phyloP scores from a whole-genome alignment of 2,888 invertebrate species.

The Drosophila kuntzei region DNA sequence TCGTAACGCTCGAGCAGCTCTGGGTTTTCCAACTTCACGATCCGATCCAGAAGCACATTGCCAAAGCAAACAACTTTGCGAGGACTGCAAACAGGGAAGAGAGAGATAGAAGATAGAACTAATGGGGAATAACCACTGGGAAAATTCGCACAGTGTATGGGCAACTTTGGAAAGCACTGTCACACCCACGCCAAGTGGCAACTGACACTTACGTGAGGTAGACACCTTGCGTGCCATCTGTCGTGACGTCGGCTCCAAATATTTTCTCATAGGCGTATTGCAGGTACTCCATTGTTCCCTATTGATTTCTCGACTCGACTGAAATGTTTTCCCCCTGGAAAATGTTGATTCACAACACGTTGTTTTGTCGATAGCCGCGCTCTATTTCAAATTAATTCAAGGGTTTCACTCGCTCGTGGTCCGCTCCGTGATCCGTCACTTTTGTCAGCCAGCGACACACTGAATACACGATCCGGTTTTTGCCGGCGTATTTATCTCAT shows the following conservation, averaged over 20 bases:
- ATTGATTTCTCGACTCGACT: conserved; percentile 27
- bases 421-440: conserved; percentile 46
- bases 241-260: conserved; percentile 44
- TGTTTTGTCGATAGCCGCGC: conserved; percentile 34
- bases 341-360: conserved; percentile 16
- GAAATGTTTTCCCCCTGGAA: conserved; percentile 19
- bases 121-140: conserved; percentile 4
- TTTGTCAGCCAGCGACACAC: conserved; percentile 58
- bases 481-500: conserved; percentile 48
- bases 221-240: conserved; percentile 36
- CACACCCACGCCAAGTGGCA: background rate
- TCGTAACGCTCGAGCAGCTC: conserved; percentile 78
- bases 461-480: conserved; percentile 69
- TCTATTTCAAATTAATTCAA: conserved; percentile 41
- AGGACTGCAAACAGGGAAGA: conserved; percentile 50
- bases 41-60: conserved; percentile 83
- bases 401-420: background rate
- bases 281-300: conserved; percentile 75
- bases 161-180: conserved; percentile 12
- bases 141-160: conserved; percentile 23
- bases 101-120: background rate
- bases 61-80: conserved; percentile 84
- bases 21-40: conserved; percentile 72
- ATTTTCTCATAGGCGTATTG: conserved; percentile 68
- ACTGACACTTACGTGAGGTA: conserved; percentile 57